Evolutionary conservation across 2,888 invertebrate species (phyloP), one percentile per base, ranked within the genome.

Genomic region (Adineta ricciae): DNA sequence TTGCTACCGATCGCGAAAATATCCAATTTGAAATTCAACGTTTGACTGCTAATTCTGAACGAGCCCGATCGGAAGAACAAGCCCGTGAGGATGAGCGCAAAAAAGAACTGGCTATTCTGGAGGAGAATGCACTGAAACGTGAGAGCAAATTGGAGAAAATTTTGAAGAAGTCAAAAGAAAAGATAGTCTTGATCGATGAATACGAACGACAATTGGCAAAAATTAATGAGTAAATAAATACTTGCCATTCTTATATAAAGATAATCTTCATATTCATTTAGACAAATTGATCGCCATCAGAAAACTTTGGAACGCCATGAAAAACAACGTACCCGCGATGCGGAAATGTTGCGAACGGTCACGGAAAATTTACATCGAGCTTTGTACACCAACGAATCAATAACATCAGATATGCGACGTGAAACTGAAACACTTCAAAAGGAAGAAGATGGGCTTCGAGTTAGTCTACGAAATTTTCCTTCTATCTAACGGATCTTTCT

Each of bases 101-200:
- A 38, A 50, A 50, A 36, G 83, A 85, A 83, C 54, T 83, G 41
- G 72, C 49, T 24, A 38, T 36, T 82, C 32, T 85, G 49, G 64
- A 54, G 19, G 73, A 49, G 19, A 73, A 24, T n/a, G 46, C 64
- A 14, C 49, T 56, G 7, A 85, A 85, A 83, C 41, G 64, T 24
- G 78, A 83, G 73, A 83, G 83, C 3, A 85, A 85, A 84, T 50
- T 85, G 73, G 85, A 85, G 16, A 85, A 85, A 73, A 72, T 85
- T 21, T 38, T 85, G 21, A 84, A 83, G 11, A 85, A 85, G 56
- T n/a, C 41, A 24, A 36, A 73, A 82, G 83, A 85, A 46, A 85
- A 85, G 52, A 32, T 41, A 2, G 38, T 32, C 16, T 8, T 41
- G 21, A 46, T 85, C 19, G 83, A 85, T 73, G 83, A 83, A 56